Evolutionary conservation across 2,888 invertebrate genomes (phyloP).

Genomic region (Calliopum simillimum): DNA sequence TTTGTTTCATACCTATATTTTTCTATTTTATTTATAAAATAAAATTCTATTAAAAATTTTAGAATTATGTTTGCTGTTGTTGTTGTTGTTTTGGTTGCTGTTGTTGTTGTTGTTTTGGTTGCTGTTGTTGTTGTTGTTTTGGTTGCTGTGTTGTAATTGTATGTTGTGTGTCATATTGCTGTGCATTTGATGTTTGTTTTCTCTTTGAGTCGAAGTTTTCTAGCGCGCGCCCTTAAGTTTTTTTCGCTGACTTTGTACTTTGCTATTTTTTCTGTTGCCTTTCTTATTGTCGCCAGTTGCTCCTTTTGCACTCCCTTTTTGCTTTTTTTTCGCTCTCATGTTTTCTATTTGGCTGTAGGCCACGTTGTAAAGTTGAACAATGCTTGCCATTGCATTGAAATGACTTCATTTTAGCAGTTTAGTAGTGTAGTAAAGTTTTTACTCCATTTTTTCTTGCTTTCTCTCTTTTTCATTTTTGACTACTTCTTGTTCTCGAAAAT

Average conservation of each 20-base stretch:
- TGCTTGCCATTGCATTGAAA: conserved; percentile 22
- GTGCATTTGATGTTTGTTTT: neutral
- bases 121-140: neutral
- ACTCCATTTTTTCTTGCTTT: no score
- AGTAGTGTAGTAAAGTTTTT: conserved; percentile 1
- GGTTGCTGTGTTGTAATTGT: neutral
- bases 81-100: neutral
- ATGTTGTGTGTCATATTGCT: neutral
- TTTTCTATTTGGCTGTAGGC: neutral
- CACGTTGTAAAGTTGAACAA: conserved; percentile 3
- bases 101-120: conserved; percentile 6
- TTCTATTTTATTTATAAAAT: neutral
- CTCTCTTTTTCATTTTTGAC: conserved; percentile 7
- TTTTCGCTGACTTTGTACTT: neutral
- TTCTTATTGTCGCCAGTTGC: neutral
- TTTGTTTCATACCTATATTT: neutral
- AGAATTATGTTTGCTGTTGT: neutral
- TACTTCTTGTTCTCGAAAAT: neutral
- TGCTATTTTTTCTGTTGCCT: neutral
- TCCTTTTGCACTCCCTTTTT: neutral
- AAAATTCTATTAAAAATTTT: conserved; percentile 29
- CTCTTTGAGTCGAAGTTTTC: conserved; percentile 1
- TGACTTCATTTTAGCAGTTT: conserved; percentile 19
- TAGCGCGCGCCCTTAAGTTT: neutral
- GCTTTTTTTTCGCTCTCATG: neutral